Evolutionary conservation across 2,888 invertebrate species (phyloP).

Genomic region (Cephalotes varians): DNA sequence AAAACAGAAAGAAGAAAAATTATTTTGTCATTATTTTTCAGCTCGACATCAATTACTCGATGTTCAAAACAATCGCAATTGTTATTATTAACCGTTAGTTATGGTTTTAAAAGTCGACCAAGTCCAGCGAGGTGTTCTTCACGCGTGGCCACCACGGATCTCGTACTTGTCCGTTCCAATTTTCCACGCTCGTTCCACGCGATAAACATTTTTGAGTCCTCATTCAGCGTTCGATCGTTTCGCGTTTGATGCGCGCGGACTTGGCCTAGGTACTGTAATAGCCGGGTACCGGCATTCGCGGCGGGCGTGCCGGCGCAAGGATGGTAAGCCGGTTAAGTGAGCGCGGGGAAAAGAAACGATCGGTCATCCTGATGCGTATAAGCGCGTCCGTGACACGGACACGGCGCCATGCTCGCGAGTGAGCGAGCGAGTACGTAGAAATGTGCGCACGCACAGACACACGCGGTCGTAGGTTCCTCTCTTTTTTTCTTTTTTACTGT

Average conservation of each 20-base stretch:
- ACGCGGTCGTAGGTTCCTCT: slow-evolving; percentile 40
- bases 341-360: slow-evolving; percentile 75
- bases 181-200: slow-evolving; percentile 35
- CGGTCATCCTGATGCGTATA: slow-evolving; percentile 78
- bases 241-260: slow-evolving; percentile 71
- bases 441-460: slow-evolving; percentile 29
- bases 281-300: slow-evolving; percentile 57
- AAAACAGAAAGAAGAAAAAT: neutral
- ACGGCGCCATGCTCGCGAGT: slow-evolving; percentile 11
- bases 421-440: neutral
- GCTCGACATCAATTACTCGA: neutral
- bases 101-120: slow-evolving; percentile 4
- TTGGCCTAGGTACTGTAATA: slow-evolving; percentile 66
- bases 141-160: slow-evolving; percentile 17
- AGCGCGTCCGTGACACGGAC: slow-evolving; percentile 60
- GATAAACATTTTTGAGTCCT: slow-evolving; percentile 30
- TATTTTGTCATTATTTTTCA: neutral
- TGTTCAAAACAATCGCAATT: slow-evolving; percentile 3
- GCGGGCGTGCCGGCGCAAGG: slow-evolving; percentile 70
- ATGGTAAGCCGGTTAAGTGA: slow-evolving; percentile 77
- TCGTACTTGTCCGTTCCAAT: slow-evolving; percentile 34
- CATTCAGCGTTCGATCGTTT: slow-evolving; percentile 66
- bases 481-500: slow-evolving; percentile 36
- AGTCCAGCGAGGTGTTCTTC: neutral
- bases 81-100: slow-evolving; percentile 15